A percentile compares a stretch with the other conserved stretches of the same genome.
phyloP scores from a whole-genome alignment of 2,113 vertebrate genomes.

The Ammodytes dubius region DNA sequence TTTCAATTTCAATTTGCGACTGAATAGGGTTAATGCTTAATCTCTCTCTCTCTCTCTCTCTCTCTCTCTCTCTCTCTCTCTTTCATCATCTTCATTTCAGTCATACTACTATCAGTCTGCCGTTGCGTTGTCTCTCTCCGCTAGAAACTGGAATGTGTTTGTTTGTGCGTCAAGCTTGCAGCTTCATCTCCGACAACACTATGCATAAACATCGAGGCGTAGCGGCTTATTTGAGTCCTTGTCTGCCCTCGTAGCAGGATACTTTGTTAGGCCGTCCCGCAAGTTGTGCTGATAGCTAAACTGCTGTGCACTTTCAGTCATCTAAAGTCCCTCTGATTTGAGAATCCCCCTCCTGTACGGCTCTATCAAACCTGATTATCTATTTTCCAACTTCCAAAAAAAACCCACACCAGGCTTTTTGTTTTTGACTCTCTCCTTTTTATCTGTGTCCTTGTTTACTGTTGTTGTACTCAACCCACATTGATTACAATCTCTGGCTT shows the following conservation, averaged over 20 bases:
- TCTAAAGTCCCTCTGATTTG: not conserved
- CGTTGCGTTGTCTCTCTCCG: conserved; percentile 2
- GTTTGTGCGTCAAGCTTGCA: conserved; percentile 36
- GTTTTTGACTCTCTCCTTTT: not conserved
- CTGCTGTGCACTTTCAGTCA: not conserved
- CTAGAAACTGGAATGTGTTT: conserved; percentile 69
- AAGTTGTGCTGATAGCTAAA: not conserved
- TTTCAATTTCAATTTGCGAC: not conserved
- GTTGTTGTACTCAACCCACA: not conserved
- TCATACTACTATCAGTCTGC: not conserved
- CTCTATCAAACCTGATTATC: conserved; percentile 27
- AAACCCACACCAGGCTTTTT: not conserved
- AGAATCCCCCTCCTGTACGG: not conserved
- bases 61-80: not conserved
- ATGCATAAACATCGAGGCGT: conserved; percentile 40
- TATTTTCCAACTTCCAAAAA: not conserved
- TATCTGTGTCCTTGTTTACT: not conserved
- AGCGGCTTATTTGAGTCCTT: conserved; percentile 45
- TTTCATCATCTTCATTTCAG: not conserved
- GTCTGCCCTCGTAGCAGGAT: conserved; percentile 42
- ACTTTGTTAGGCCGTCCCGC: not conserved
- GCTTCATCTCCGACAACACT: conserved; percentile 46
- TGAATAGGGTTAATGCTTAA: not conserved
- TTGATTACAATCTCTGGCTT: conserved; percentile 10
- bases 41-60: not conserved